These are phyloP conservation scores for Dermatemys mawii DNA, from an alignment of 2,113 vertebrate genomes.

Conservation along the genomic window DNA sequence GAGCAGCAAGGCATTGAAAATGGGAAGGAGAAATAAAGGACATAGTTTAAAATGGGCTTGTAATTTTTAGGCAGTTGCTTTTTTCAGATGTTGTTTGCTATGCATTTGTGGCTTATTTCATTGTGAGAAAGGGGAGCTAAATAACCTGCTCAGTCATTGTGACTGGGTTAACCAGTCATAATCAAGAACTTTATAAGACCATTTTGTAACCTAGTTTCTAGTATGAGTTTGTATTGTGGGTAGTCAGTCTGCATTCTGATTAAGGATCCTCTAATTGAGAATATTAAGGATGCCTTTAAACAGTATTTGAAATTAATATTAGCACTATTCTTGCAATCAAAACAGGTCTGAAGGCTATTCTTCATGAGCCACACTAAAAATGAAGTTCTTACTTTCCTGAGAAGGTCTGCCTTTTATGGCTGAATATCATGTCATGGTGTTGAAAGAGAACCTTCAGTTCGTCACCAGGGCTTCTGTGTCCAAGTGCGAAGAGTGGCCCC, in stretches of 20 bases:
- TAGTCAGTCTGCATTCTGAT: neutral
- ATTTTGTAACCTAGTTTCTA: neutral
- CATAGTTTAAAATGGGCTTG: accelerated
- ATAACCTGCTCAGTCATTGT: neutral
- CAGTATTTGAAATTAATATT: neutral
- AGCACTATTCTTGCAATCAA: neutral
- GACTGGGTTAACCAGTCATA: neutral
- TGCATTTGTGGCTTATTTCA: neutral
- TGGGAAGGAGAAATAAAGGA: neutral
- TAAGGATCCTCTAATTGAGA: neutral
- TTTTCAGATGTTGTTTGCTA: neutral
- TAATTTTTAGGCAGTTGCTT: neutral
- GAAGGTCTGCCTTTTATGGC: neutral
- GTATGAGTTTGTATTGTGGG: neutral
- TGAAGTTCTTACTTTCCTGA: neutral
- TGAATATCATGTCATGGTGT: neutral
- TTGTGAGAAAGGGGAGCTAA: neutral
- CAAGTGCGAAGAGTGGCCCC: neutral
- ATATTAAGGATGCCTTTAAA: neutral
- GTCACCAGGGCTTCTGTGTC: neutral
- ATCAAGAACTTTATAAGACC: neutral
- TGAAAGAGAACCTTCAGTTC: neutral
- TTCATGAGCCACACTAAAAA: neutral
- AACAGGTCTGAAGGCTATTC: neutral
- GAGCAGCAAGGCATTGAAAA: neutral